These are phyloP conservation scores for Watsonalla cultraria DNA, from an alignment of 2,888 invertebrate genomes.

Conservation along the genomic window DNA sequence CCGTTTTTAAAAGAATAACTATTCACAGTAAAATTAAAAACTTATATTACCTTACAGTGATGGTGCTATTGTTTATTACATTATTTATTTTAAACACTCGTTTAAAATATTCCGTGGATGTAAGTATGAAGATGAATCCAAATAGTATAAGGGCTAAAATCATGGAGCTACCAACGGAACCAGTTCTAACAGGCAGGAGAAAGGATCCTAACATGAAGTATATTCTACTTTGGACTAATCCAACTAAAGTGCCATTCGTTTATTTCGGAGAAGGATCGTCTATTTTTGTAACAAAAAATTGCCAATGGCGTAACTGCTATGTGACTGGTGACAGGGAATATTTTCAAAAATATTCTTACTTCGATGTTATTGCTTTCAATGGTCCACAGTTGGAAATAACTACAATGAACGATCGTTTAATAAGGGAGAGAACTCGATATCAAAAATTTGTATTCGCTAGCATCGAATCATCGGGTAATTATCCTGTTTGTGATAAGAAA, in stretches of 20 bases:
- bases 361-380: slow-evolving; percentile 49
- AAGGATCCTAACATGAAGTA: slow-evolving; percentile 26
- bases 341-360: slow-evolving; percentile 37
- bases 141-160: neutral
- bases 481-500: slow-evolving; percentile 36
- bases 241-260: slow-evolving; percentile 37
- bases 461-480: slow-evolving; percentile 47
- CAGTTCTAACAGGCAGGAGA: neutral
- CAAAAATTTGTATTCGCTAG: slow-evolving; percentile 58
- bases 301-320: slow-evolving; percentile 50
- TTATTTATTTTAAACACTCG: neutral
- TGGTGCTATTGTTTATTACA: neutral
- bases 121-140: neutral
- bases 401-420: slow-evolving; percentile 14
- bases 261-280: slow-evolving; percentile 44
- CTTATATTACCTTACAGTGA: neutral
- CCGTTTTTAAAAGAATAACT: neutral
- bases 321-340: slow-evolving; percentile 42
- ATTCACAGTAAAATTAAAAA: neutral
- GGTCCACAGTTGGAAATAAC: slow-evolving; percentile 25
- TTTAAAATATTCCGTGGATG: neutral
- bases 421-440: slow-evolving; percentile 24
- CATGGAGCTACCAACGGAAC: neutral
- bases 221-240: slow-evolving; percentile 54
- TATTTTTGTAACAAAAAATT: slow-evolving; percentile 41